A percentile compares a stretch with the other conserved stretches of the same genome.
phyloP scores from a whole-genome alignment of 1,140 invertebrate species.

The Danaus plexippus region DNA sequence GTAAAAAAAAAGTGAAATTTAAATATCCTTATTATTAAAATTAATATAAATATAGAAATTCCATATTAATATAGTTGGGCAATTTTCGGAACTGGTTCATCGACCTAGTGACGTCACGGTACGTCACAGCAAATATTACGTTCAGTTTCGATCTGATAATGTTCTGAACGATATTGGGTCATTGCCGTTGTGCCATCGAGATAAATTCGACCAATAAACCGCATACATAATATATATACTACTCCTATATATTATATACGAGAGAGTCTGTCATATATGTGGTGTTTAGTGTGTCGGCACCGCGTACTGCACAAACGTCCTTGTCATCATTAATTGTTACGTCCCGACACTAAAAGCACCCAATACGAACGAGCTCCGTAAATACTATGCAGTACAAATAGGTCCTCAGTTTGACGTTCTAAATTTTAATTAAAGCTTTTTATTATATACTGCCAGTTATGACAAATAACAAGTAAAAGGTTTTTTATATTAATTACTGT shows the following conservation, averaged over 20 bases:
- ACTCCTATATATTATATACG: background rate
- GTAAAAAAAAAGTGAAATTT: background rate
- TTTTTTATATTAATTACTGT: too few relatives aligned
- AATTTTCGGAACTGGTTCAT: constrained; percentile 15
- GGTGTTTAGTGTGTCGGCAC: background rate
- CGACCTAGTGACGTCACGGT: constrained; percentile 32
- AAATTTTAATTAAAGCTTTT: constrained; percentile 7
- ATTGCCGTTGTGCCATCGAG: constrained; percentile 29
- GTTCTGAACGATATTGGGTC: constrained; percentile 36
- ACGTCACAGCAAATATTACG: constrained; percentile 23
- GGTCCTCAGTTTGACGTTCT: constrained; percentile 1
- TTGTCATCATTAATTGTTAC: constrained; percentile 11
- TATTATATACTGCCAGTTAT: too few relatives aligned
- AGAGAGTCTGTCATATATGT: background rate
- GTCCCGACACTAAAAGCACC: constrained; percentile 13
- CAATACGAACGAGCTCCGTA: constrained; percentile 2
- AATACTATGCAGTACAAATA: too few relatives aligned
- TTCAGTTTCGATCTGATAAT: constrained; percentile 21
- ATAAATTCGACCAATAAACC: background rate
- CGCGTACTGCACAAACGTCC: constrained; percentile 5
- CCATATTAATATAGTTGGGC: background rate
- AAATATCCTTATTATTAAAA: background rate
- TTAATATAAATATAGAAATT: background rate
- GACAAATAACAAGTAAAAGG: too few relatives aligned
- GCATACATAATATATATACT: too few relatives aligned